Evolutionary conservation across 2,888 invertebrate species (phyloP).

Genomic region (Chamaedrilus cognettii): DNA sequence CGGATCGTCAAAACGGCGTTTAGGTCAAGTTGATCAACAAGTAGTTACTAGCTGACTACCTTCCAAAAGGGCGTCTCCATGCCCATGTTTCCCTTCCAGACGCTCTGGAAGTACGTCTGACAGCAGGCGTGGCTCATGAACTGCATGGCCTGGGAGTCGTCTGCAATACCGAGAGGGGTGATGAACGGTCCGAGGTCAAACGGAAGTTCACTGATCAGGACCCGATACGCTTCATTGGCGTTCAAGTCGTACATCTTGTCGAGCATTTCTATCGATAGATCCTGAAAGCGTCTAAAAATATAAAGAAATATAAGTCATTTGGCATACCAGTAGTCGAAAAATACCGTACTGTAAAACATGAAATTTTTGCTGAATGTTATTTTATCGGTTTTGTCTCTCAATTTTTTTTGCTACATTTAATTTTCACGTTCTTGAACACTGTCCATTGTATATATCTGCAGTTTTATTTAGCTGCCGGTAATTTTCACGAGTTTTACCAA

Average conservation of each 20-base stretch:
- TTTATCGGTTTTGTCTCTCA: neutral
- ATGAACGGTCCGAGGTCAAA: slow-evolving; percentile 23
- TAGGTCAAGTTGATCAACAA: too few relatives aligned
- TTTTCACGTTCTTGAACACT: too few relatives aligned
- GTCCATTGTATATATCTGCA: neutral
- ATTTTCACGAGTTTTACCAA: too few relatives aligned
- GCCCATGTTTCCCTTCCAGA: slow-evolving; percentile 31
- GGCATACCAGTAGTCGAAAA: neutral
- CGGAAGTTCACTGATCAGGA: slow-evolving; percentile 25
- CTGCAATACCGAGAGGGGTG: slow-evolving; percentile 29
- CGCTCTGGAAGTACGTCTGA: slow-evolving; percentile 29
- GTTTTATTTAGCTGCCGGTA: too few relatives aligned
- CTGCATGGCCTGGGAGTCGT: slow-evolving; percentile 28
- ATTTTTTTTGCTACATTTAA: neutral
- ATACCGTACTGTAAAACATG: too few relatives aligned
- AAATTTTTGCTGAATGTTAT: too few relatives aligned
- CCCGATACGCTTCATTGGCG: slow-evolving; percentile 26
- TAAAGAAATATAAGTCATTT: neutral
- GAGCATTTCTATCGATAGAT: slow-evolving; percentile 23
- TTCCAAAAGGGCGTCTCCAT: slow-evolving; percentile 29
- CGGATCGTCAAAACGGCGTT: too few relatives aligned
- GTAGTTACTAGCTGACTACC: too few relatives aligned
- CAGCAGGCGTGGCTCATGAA: slow-evolving; percentile 34
- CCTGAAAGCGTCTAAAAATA: slow-evolving; percentile 25
- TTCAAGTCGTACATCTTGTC: slow-evolving; percentile 26